A percentile compares a stretch with the other conserved stretches of the same genome.
Conservation (phyloP, 2,888 invertebrate genomes). For the Hypena proboscidalis region DNA sequence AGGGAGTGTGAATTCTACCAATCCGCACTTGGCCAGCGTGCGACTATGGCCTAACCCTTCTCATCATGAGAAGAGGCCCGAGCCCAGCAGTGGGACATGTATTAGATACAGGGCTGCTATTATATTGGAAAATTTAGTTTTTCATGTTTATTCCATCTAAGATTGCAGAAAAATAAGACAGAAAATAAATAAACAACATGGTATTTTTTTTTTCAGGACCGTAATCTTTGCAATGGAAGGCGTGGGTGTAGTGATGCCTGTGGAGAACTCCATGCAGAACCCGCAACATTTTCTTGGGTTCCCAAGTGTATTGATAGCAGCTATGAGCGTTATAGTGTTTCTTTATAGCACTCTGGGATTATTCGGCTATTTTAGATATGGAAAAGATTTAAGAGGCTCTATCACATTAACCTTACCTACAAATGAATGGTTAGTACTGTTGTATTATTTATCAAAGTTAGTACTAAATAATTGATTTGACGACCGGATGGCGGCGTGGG, state of each 20-base stretch:
- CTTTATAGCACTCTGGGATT: slow-evolving; percentile 94
- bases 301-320: slow-evolving; percentile 93
- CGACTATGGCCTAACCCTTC: too few relatives aligned
- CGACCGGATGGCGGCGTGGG: too few relatives aligned
- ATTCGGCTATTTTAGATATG: slow-evolving; percentile 95
- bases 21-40: too few relatives aligned
- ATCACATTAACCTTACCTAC: slow-evolving; percentile 94
- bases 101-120: too few relatives aligned
- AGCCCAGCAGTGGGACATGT: too few relatives aligned
- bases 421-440: slow-evolving; percentile 86
- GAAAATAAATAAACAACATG: not conserved
- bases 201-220: slow-evolving; percentile 84
- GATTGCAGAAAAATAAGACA: too few relatives aligned
- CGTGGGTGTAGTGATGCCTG: slow-evolving; percentile 96
- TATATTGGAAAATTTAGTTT: too few relatives aligned
- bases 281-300: slow-evolving; percentile 92
- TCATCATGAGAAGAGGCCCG: too few relatives aligned
- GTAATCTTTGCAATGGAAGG: slow-evolving; percentile 99
- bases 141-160: too few relatives aligned
- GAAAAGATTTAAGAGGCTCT: slow-evolving; percentile 88
- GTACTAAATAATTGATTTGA: too few relatives aligned
- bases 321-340: slow-evolving; percentile 92
- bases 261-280: slow-evolving; percentile 95
- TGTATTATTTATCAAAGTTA: not conserved
- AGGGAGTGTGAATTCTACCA: too few relatives aligned